Conservation (phyloP, 2,888 invertebrate genomes). For the Leptopilina syphax region DNA sequence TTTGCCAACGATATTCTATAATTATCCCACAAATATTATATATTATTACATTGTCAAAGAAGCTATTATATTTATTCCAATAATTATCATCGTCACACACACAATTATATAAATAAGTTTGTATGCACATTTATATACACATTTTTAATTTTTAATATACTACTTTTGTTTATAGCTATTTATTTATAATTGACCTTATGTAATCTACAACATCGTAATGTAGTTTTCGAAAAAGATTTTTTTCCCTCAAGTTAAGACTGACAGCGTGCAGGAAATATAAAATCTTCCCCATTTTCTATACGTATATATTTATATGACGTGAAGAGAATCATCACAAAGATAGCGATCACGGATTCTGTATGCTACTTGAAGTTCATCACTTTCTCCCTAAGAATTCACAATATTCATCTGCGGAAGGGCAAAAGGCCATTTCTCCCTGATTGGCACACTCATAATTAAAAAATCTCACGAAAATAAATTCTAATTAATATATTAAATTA, state of each 20-base stretch:
- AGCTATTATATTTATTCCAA: no score
- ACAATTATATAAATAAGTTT: background rate
- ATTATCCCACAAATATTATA: no score
- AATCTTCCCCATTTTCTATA: background rate
- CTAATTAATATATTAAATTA: conserved; percentile 20
- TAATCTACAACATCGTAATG: background rate
- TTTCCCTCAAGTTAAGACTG: background rate
- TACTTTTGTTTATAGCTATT: background rate
- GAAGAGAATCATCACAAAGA: conserved; percentile 31
- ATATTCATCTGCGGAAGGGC: conserved; percentile 27
- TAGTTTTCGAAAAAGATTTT: background rate
- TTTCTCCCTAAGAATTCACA: conserved; percentile 27
- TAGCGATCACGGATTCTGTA: conserved; percentile 24
- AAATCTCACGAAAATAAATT: conserved; percentile 12
- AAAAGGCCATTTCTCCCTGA: conserved; percentile 35
- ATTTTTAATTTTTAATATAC: no score
- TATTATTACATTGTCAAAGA: no score
- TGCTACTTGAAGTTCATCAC: conserved; percentile 35
- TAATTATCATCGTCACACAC: background rate
- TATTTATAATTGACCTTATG: background rate
- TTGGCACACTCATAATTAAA: conserved; percentile 34
- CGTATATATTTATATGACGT: background rate
- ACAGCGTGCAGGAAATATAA: conserved; percentile 8
- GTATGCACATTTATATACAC: no score
- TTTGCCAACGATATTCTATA: no score